phyloP scores from a whole-genome alignment of 2,113 vertebrate genomes.

The Erythrocercus mccallii region DNA sequence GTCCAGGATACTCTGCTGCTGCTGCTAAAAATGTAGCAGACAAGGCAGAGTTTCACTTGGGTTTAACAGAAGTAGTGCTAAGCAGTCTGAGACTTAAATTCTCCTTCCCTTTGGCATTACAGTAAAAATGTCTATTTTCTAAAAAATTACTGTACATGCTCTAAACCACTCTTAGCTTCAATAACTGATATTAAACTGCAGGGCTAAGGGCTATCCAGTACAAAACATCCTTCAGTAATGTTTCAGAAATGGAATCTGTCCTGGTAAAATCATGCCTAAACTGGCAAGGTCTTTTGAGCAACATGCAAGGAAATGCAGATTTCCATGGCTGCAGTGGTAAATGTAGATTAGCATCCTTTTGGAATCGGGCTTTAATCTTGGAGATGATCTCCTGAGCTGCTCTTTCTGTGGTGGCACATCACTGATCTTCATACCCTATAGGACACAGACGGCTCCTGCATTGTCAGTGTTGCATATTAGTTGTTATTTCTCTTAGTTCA shows the following conservation, averaged over 20 bases:
- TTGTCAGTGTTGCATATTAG: background rate
- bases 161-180: background rate
- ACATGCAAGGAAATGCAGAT: background rate
- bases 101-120: background rate
- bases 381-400: background rate
- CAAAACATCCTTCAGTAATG: background rate
- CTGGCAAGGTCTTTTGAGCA: background rate
- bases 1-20: background rate
- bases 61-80: background rate
- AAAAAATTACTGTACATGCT: background rate
- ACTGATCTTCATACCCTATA: background rate
- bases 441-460: background rate
- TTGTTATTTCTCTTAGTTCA: background rate
- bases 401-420: background rate
- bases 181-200: background rate
- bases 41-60: background rate
- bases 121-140: background rate
- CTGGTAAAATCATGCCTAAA: background rate
- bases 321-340: background rate
- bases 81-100: background rate
- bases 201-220: background rate
- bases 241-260: background rate
- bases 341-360: background rate
- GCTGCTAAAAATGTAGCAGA: background rate
- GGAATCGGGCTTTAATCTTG: background rate